Base-by-base conservation (phyloP, 2,113 vertebrate species). In the Syngnathus scovelli region DNA sequence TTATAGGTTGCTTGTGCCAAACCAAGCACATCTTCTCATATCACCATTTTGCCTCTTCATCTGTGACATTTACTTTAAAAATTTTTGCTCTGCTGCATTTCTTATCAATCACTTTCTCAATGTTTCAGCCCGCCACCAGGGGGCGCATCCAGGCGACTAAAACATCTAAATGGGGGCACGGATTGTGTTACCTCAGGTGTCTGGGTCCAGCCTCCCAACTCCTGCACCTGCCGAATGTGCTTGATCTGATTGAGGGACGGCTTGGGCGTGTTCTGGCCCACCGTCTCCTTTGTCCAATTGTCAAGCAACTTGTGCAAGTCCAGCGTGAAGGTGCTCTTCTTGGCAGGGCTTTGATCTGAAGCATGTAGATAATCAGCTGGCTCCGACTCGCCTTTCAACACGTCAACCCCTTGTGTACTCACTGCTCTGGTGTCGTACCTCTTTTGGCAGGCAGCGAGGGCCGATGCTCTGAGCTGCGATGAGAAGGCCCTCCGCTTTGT, bases 171-270 rank as follows among this genome's bases (percentile, higher is more conserved):
- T 33, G 27, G 27, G 27, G 27, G 27, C 27, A 33, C 27, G 3
- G 27, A 33, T 33, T 33, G n/a, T 44, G 21, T 12, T 86, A 95
- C 95, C 92, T 95, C 93, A 60, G 83, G 68, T 33, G 81, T 52
- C 68, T 91, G 92, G 70, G 88, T 92, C 93, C 94, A 93, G 72
- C 90, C 91, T 64, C 93, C 92, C 52, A 89, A 76, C 71, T 95
- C 94, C 77, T 93, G 87, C 75, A 92, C 92, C 80, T 93, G 93
- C 86, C 95, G 94, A 83, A 89, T 95, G 82, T 95, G 93, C 70
- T 95, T 95, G 82, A 96, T 93, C 86, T 95, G 93, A 89, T 96
- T 96, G 54, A 96, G 91, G 23, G 93, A 95, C 74, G 94, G 95
- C 67, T 94, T 95, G 49, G 88, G 81, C 6, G 79, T 87, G 69